Evolutionary conservation across 2,888 invertebrate species (phyloP), one percentile per base, ranked within the genome.

Genomic region (Melipona beecheii): DNA sequence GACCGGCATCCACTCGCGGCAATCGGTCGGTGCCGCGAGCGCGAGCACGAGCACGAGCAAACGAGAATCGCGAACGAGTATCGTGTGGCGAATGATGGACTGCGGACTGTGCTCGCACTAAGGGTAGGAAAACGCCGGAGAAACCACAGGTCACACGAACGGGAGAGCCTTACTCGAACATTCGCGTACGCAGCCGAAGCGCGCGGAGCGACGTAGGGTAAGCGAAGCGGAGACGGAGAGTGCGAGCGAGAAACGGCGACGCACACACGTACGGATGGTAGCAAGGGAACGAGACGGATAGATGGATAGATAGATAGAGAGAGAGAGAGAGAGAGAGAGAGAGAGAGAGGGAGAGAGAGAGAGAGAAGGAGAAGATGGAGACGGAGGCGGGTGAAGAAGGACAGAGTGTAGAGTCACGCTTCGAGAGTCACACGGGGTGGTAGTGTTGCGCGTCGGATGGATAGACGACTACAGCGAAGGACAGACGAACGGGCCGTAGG

Each of bases 81-180:
- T 82, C 84, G 83, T 73, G 81, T 73, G 83, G 69, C 89, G 88
- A 86, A 88, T 90, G 90, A 91, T 89, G 90, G 87, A 90, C 92
- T 90, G 89, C 84, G 90, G 92, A 91, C 89, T 92, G 91, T 91
- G 86, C 88, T 89, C 86, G 89, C 89, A 88, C 91, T 91, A 92
- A 91, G 89, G 89, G 89, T 90, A 89, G 91, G 88, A 89, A 90
- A 89, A 91, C 91, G 90, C 87, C 88, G 92, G 89, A 90, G 92
- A 93, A 93, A 93, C 92, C 93, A 88, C 93, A 93, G 91, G 90
- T 92, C 92, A 91, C 92, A 92, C 91, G 87, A 87, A 90, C 86
- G 91, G 87, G 83, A 77, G 87, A 83, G 80, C 79, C 83, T 86
- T 85, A 80, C 87, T 86, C 84, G 89, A 86, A 86, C 89, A 89